Conservation (phyloP, 1,140 invertebrate species). For the Diorhabda sublineata region DNA sequence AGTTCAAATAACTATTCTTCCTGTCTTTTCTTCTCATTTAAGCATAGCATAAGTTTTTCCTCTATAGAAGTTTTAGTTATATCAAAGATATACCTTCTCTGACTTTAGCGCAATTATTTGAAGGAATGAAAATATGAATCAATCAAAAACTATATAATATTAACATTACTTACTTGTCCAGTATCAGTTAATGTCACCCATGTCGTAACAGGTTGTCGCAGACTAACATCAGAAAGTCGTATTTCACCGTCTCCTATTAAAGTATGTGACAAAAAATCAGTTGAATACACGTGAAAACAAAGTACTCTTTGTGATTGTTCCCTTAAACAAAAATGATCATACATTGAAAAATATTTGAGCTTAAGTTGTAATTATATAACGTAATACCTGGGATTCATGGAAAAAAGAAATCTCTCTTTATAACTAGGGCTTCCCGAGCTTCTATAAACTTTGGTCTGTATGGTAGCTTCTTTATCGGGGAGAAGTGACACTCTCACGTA, state of each 20-base stretch:
- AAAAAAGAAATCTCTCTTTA: conserved; percentile 71
- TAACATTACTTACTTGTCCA: conserved; percentile 49
- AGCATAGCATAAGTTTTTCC: no score
- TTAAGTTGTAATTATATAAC: not conserved
- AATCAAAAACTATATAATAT: no score
- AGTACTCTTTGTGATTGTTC: conserved; percentile 50
- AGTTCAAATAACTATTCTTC: no score
- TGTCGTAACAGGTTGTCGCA: conserved; percentile 56
- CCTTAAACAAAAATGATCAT: conserved; percentile 12
- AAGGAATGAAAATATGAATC: no score
- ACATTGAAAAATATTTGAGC: not conserved
- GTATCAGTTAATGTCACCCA: conserved; percentile 63
- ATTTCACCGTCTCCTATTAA: conserved; percentile 64
- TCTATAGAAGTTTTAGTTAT: no score
- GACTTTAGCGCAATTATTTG: no score
- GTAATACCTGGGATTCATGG: conserved; percentile 50
- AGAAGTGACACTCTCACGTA: conserved; percentile 71
- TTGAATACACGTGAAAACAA: conserved; percentile 60
- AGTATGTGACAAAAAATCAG: conserved; percentile 59
- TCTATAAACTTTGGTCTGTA: conserved; percentile 70
- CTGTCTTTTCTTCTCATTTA: no score
- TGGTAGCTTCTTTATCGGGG: conserved; percentile 66
- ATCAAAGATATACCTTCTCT: no score
- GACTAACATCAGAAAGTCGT: conserved; percentile 56
- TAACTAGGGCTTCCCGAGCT: conserved; percentile 65